Evolutionary conservation across 92 coral and sea anemone species (phyloP), one percentile per base, ranked within the genome.

Genomic region (Epizoanthus illoricatus): DNA sequence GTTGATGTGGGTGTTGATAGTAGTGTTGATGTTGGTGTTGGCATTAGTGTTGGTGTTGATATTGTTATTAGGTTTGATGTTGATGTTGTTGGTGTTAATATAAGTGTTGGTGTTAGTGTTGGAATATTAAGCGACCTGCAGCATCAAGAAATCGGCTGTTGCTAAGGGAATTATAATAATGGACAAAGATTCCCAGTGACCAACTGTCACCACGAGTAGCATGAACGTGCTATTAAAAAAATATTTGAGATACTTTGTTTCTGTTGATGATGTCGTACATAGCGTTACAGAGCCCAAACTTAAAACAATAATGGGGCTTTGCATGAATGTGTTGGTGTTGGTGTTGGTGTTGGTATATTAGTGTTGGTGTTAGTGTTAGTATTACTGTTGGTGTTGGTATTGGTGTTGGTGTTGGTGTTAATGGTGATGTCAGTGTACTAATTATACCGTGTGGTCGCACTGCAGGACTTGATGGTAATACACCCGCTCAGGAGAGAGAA

Each of bases 391-490:
- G 24, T 1, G 33, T 11, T 20, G 15, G 5, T 7, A 5, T 47
- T 8, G 0, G 23, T 8, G 28, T 52, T 10, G 17, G 16, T 72
- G 21, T n/a, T 45, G 13, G 0, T 17, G 17, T 19, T 71, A 40
- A 45, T n/a, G 16, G 36, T 74, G 65, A 52, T 40, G 15, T 11
- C 41, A 20, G 18, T 72, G n/a, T 73, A 61, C 20, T 47, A 42
- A 73, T 59, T 52, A 5, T 18, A 2, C 11, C 4, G 12, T 65
- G 23, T 80, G 8, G 54, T 5, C 10, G 2, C 39, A 10, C 19
- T 73, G 20, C 54, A 95, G 98, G 98, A 18, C 89, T 95, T 16
- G 98, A 95, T 80, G 98, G 98, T 36, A 90, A 88, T 69, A 95
- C 98, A 0, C 85, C 96, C 6, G 84, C 98, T 2, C 96, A 86